These are phyloP conservation scores for Glaucomys volans DNA, from an alignment of 2,113 vertebrate species.

Conservation along the genomic window DNA sequence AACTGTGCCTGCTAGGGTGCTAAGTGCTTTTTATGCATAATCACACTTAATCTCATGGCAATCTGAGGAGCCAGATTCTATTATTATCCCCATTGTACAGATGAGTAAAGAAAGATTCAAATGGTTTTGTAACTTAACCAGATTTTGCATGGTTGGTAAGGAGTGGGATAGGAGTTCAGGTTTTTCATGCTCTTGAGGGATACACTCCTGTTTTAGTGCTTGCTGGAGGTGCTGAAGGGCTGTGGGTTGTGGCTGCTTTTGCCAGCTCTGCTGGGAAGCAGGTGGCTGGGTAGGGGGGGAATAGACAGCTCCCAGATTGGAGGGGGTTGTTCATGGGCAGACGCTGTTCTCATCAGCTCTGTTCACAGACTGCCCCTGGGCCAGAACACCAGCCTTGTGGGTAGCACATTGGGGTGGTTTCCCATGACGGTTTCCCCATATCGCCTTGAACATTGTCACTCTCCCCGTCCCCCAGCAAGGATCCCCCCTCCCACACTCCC, in stretches of 20 bases:
- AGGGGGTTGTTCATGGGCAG: background rate
- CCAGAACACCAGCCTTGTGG: background rate
- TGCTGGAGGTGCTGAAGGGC: background rate
- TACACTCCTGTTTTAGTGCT: background rate
- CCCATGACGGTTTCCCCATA: background rate
- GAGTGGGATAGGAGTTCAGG: background rate
- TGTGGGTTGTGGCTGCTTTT: background rate
- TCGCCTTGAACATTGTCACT: background rate
- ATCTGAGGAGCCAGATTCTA: background rate
- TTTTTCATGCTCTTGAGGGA: background rate
- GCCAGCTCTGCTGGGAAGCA: background rate
- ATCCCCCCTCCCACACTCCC: background rate
- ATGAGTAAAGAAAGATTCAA: conserved; percentile 21
- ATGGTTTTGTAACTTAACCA: background rate
- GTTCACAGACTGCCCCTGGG: background rate
- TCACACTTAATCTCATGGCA: background rate
- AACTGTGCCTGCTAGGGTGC: background rate
- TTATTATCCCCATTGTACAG: conserved; percentile 29
- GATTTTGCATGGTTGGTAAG: background rate
- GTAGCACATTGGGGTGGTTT: background rate
- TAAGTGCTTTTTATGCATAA: background rate
- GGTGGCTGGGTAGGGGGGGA: background rate
- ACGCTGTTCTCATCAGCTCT: background rate
- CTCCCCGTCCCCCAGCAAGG: background rate
- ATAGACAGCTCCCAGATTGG: background rate